Base-by-base conservation (phyloP, 1,140 invertebrate species). In the Linepithema humile region DNA sequence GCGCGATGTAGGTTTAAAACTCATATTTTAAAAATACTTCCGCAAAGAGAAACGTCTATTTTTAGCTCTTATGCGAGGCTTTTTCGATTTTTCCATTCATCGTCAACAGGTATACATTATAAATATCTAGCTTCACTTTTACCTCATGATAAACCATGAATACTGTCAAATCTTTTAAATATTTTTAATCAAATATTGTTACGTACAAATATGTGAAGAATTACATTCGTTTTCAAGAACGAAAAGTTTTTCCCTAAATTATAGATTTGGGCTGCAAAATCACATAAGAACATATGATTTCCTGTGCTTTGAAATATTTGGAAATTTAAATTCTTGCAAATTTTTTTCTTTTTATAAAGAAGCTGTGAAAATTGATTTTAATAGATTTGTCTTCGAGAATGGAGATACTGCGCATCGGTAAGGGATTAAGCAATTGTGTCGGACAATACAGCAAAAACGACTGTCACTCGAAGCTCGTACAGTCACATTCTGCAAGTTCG, bases 401-500 rank as follows among this genome's bases (percentile, higher is more conserved):
- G 72, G 43, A 89, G 80, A 70, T 69, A 15, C 80, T 86, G 15
- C 62, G 0, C 43, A 45, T 43, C 29, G 80, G 3, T 20, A 20
- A 43, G 67, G 23, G n/a, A 69, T 73, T 85, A 80, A 88, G 84
- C 84, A 70, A 65, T 26, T 70, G 65, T 70, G 82, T 88, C 57
- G 87, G 74, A 69, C 74, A 67, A 69, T 69, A 86, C 84, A 85
- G 74, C 77, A 17, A 90, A 91, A 86, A 91, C 85, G 91, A 92
- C 64, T 92, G 89, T 92, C 89, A 90, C 90, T 91, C 90, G 88
- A 93, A 93, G 91, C 92, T 92, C 82, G 90, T 89, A 91, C 88
- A 91, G 90, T 92, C 74, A 92, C 92, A 93, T 93, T 93, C 91
- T 93, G 93, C 92, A 92, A 91, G 90, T 90, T 92, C 88, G 91